Evolutionary conservation across 2,113 vertebrate species (phyloP), one percentile per base, ranked within the genome.

Genomic region (Gavialis gangeticus): DNA sequence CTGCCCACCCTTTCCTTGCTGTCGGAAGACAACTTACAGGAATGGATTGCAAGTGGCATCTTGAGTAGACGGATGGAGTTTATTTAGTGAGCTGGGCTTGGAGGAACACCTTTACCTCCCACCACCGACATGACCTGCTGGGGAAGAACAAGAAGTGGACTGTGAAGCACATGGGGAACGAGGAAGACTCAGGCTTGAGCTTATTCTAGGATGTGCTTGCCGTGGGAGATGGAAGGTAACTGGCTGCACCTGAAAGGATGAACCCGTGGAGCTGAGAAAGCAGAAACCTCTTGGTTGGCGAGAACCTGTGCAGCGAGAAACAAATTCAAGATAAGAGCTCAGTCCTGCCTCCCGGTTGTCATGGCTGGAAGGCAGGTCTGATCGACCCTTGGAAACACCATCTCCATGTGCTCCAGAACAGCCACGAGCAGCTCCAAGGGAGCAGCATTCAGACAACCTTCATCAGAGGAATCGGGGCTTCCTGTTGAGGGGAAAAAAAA

Each of bases 311-410:
- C 37, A 69, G 66, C 79, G 27, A 69, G 16, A 37, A 69, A 34
- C 76, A 19, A 25, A 34, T 59, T 5, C 57, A 8, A 79, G 73
- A 83, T 55, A 27, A 17, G 76, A 78, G n/a, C n/a, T 46, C 34
- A 46, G 34, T 73, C 69, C 34, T 24, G 19, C 21, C 11, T 58
- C 56, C 76, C 22, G 12, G 21, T 14, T 24, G 24, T 57, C n/a
- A 55, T 28, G 58, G 59, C 0, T 12, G 56, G 69, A 19, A 73
- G 25, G 56, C 21, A 1, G 3, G 25, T 4, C 8, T 2, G 12
- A 34, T 34, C 1, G 1, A n/a, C 4, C 3, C 25, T 8, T 59
- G 78, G 67, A 79, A 0, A 0, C 15, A 66, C 79, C 71, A 46
- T 71, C 54, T 1, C 66, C 63, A 60, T 62, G 84, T 66, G 60